Conservation (phyloP, 2,113 vertebrate genomes). For the Coracopsis vasa region DNA sequence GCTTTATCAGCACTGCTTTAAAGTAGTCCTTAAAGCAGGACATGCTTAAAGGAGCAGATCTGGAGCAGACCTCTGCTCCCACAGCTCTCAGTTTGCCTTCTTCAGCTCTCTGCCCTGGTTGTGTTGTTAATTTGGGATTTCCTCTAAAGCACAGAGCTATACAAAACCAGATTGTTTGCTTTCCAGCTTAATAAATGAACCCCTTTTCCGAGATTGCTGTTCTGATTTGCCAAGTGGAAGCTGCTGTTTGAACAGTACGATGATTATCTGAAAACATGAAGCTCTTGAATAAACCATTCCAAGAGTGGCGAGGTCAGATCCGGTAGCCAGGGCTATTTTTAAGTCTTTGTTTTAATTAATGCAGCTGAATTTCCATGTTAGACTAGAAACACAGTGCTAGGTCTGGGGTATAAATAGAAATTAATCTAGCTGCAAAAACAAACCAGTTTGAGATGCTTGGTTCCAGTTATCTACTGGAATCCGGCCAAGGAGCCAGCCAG, state of each 20-base stretch:
- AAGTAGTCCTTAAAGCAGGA: not conserved
- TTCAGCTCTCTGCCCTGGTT: not conserved
- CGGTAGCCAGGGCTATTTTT: not conserved
- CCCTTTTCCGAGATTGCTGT: not conserved
- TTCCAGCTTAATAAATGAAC: not conserved
- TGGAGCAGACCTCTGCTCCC: not conserved
- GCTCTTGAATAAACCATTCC: not conserved
- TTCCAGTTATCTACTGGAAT: not conserved
- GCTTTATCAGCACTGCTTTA: not conserved
- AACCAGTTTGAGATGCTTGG: not conserved
- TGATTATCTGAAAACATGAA: not conserved
- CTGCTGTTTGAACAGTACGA: not conserved
- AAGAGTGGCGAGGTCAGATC: not conserved
- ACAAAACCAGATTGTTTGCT: not conserved
- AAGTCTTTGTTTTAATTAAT: not conserved
- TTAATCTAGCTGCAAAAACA: not conserved
- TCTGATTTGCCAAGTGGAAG: not conserved
- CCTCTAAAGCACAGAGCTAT: not conserved
- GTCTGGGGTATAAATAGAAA: not conserved
- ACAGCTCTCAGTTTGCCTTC: not conserved
- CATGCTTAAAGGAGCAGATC: not conserved
- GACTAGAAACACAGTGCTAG: not conserved
- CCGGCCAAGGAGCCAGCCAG: accelerated
- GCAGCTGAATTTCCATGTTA: not conserved
- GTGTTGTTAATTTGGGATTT: accelerated